These are phyloP conservation scores for Melipona quadrifasciata DNA, from an alignment of 1,140 invertebrate genomes.

Conservation along the genomic window DNA sequence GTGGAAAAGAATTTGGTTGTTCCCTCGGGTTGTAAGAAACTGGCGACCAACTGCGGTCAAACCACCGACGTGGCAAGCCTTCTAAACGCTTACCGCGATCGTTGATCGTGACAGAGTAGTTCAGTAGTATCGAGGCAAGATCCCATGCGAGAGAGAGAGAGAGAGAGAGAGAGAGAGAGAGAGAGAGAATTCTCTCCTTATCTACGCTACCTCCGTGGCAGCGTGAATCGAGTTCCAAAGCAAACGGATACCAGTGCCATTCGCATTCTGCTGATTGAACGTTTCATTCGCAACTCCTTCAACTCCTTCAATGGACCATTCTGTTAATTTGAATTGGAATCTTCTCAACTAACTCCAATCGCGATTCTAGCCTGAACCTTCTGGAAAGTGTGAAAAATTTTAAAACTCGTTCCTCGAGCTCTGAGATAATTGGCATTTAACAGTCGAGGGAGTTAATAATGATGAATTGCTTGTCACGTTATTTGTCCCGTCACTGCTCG, in stretches of 20 bases:
- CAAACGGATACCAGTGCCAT: conserved; percentile 1
- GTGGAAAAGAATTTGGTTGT: neutral
- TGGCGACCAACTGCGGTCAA: conserved; percentile 21
- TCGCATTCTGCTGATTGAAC: neutral
- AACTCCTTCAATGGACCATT: no score
- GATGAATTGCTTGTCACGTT: no score
- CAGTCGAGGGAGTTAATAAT: no score
- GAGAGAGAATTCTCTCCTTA: neutral
- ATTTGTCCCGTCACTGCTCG: no score
- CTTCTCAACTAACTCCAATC: neutral
- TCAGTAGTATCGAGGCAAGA: neutral
- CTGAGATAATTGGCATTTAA: no score
- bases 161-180: no score
- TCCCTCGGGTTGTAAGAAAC: neutral
- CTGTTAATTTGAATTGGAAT: neutral
- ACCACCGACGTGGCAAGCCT: neutral
- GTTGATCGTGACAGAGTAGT: neutral
- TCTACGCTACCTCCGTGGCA: neutral
- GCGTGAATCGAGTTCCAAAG: neutral
- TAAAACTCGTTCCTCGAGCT: no score
- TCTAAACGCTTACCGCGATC: neutral
- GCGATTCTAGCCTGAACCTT: neutral
- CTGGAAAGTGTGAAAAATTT: neutral
- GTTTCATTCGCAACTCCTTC: neutral
- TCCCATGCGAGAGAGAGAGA: neutral